Evolutionary conservation across 2,113 vertebrate genomes (phyloP).

Genomic region (Hepsetus odoe): DNA sequence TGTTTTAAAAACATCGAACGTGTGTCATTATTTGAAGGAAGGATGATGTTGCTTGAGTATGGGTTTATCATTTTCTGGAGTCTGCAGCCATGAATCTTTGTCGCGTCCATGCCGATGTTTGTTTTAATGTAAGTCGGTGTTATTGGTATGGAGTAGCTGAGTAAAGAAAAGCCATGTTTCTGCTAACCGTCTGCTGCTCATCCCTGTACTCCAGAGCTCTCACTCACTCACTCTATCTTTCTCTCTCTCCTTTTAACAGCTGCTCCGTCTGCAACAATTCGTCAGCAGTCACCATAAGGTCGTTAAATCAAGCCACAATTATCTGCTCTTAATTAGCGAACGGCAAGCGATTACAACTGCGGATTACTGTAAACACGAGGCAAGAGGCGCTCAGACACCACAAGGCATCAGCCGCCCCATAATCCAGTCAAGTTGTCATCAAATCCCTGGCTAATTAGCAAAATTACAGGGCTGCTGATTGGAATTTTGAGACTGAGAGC

Average conservation of each 20-base stretch:
- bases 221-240: conserved; percentile 25
- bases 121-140: not conserved
- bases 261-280: conserved; percentile 40
- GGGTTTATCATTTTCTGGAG: not conserved
- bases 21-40: not conserved
- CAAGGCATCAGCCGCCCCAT: conserved; percentile 15
- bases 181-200: conserved; percentile 6
- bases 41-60: not conserved
- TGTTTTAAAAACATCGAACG: no score
- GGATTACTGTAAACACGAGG: conserved; percentile 65
- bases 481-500: conserved; percentile 25
- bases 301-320: conserved; percentile 70
- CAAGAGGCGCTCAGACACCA: conserved; percentile 24
- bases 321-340: conserved; percentile 76
- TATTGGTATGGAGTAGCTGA: not conserved
- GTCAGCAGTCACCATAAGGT: conserved; percentile 66
- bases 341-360: conserved; percentile 71
- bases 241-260: conserved; percentile 37
- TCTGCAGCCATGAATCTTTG: not conserved
- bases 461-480: conserved; percentile 53
- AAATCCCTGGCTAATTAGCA: conserved; percentile 50
- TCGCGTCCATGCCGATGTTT: not conserved
- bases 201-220: not conserved
- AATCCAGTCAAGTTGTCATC: conserved; percentile 53
- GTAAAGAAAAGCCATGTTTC: not conserved